Percentiles rank a stretch among this genome's conserved stretches.
phyloP scores from a whole-genome alignment of 2,888 invertebrate genomes.

The Iphiclides podalirius region DNA sequence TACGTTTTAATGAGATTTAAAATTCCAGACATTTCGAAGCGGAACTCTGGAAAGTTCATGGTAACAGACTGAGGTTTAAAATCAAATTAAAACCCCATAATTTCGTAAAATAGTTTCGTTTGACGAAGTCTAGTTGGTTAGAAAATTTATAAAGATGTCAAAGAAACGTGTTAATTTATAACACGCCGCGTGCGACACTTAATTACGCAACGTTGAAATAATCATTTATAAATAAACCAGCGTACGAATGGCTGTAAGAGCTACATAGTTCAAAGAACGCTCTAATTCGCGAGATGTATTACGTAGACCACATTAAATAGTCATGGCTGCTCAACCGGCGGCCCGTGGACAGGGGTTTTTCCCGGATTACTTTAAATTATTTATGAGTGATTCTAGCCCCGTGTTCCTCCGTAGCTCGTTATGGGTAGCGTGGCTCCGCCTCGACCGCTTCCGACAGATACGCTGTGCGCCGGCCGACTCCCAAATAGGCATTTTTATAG shows the following conservation, averaged over 20 bases:
- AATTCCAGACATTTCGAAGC: too few relatives aligned
- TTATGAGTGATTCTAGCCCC: conserved; percentile 74
- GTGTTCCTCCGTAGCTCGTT: conserved; percentile 44
- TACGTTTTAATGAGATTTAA: too few relatives aligned
- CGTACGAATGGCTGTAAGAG: conserved; percentile 25
- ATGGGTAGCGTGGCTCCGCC: conserved; percentile 37
- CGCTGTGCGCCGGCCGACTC: conserved; percentile 53
- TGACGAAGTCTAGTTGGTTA: too few relatives aligned
- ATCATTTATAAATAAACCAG: too few relatives aligned
- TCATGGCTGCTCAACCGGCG: conserved; percentile 53
- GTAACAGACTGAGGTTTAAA: too few relatives aligned
- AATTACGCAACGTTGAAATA: too few relatives aligned
- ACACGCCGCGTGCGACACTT: too few relatives aligned
- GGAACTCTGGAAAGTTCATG: too few relatives aligned
- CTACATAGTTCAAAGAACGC: conserved; percentile 35
- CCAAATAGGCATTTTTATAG: conserved; percentile 64
- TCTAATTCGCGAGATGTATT: conserved; percentile 60
- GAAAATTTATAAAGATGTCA: too few relatives aligned
- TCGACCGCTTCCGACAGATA: conserved; percentile 40
- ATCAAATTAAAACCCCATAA: too few relatives aligned
- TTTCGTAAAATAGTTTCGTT: too few relatives aligned
- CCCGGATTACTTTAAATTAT: conserved; percentile 76
- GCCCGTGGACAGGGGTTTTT: conserved; percentile 69
- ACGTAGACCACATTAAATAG: conserved; percentile 61
- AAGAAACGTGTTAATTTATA: too few relatives aligned